Evolutionary conservation across 2,888 invertebrate genomes (phyloP).

Genomic region (Caenorhabditis imperialis): DNA sequence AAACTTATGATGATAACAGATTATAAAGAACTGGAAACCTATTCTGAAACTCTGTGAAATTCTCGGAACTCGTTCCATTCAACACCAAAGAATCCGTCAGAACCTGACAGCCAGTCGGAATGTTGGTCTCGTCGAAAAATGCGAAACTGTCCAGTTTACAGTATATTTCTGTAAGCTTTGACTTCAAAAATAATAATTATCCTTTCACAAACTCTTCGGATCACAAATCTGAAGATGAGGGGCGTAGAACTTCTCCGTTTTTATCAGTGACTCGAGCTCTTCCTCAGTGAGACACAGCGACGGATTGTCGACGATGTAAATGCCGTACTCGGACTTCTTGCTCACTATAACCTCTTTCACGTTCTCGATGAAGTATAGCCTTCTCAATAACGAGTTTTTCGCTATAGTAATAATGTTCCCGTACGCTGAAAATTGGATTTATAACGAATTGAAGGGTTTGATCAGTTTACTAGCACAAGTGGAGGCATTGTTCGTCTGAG

Average conservation of each 20-base stretch:
- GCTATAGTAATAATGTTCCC: constrained; percentile 47
- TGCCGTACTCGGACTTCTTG: constrained; percentile 36
- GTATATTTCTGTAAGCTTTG: constrained; percentile 27
- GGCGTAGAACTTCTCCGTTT: constrained; percentile 32
- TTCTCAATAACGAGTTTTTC: constrained; percentile 43
- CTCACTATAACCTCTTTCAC: constrained; percentile 30
- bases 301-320: constrained; percentile 51
- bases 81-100: constrained; percentile 46
- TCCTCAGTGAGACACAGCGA: constrained; percentile 41
- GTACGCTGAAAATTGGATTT: constrained; percentile 31
- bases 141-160: constrained; percentile 45
- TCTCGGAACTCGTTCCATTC: constrained; percentile 24
- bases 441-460: neutral
- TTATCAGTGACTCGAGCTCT: constrained; percentile 30
- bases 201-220: constrained; percentile 17
- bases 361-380: constrained; percentile 34
- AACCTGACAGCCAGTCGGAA: constrained; percentile 34
- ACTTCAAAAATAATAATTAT: neutral
- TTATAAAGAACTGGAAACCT: constrained; percentile 1
- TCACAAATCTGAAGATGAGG: constrained; percentile 48
- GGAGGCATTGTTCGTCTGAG: constrained; percentile 20
- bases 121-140: constrained; percentile 40
- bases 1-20: neutral
- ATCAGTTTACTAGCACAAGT: constrained; percentile 30
- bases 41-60: constrained; percentile 26